These are phyloP conservation scores for Mya arenaria DNA, from an alignment of 1,140 invertebrate species.

Conservation along the genomic window DNA sequence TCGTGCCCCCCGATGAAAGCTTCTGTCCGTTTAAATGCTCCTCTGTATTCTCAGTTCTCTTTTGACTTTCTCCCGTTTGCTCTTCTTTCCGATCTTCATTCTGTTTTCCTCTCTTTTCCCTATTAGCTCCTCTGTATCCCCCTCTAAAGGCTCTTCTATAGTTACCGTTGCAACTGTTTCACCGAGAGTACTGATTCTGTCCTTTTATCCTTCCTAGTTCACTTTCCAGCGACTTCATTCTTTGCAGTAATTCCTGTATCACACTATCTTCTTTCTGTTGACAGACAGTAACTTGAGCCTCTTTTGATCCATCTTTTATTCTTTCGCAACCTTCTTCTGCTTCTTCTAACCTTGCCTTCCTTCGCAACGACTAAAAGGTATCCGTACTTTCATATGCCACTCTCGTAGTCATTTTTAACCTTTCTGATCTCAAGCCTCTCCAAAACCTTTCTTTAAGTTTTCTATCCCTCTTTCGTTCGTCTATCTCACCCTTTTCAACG, in stretches of 20 bases:
- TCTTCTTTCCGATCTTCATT: background rate
- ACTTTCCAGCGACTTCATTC: too few species aligned
- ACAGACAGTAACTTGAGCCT: too few species aligned
- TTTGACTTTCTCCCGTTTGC: too few species aligned
- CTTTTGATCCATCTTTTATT: too few species aligned
- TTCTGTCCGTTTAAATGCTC: background rate
- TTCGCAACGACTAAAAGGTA: background rate
- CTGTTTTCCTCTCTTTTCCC: background rate
- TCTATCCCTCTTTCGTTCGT: background rate
- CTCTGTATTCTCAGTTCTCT: background rate
- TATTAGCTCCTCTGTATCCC: too few species aligned
- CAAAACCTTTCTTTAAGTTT: conserved; percentile 32
- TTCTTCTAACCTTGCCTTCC: conserved; percentile 9
- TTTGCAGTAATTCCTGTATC: too few species aligned
- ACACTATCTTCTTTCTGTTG: too few species aligned
- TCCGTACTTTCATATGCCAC: conserved; percentile 6
- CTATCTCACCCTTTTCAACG: conserved; percentile 7
- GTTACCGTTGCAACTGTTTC: too few species aligned
- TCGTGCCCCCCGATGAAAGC: background rate
- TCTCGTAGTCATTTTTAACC: conserved; percentile 5
- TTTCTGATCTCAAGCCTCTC: conserved; percentile 4
- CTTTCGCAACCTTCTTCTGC: too few species aligned
- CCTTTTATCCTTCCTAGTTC: too few species aligned
- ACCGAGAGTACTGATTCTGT: too few species aligned
- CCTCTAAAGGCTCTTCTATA: too few species aligned